phyloP scores from a whole-genome alignment of 2,888 invertebrate genomes.

The Limnephilus marmoratus region DNA sequence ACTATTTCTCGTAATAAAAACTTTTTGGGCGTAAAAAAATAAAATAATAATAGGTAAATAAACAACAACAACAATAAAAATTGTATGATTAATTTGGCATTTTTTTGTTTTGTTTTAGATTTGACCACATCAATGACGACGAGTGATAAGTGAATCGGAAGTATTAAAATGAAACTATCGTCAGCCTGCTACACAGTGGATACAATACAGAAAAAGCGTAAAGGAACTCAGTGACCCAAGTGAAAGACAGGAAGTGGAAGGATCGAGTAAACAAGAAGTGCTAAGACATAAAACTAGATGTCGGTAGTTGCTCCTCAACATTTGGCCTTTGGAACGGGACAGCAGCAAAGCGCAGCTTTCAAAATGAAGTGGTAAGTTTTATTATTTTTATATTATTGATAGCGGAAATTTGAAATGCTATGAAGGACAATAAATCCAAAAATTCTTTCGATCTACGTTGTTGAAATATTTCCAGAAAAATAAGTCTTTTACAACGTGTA shows the following conservation, averaged over 20 bases:
- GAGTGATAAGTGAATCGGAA: slow-evolving; percentile 6
- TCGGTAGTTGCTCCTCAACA: slow-evolving; percentile 61
- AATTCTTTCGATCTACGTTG: too few species aligned
- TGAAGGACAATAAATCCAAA: too few species aligned
- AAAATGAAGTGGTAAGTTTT: slow-evolving; percentile 64
- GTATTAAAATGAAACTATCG: slow-evolving; percentile 23
- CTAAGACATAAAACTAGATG: slow-evolving; percentile 44
- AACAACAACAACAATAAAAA: background rate
- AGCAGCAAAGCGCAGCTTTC: slow-evolving; percentile 55
- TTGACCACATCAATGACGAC: background rate
- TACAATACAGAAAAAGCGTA: slow-evolving; percentile 40
- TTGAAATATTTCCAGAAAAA: too few species aligned
- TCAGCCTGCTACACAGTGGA: slow-evolving; percentile 14
- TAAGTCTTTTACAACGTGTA: too few species aligned
- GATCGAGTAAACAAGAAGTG: background rate
- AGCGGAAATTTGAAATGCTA: too few species aligned
- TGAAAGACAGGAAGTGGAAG: background rate
- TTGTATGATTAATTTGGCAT: background rate
- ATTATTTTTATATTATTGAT: background rate
- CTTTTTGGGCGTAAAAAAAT: background rate
- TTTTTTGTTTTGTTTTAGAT: background rate
- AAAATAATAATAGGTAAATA: too few species aligned
- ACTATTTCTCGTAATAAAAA: too few species aligned
- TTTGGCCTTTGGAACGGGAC: slow-evolving; percentile 52
- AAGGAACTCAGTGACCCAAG: slow-evolving; percentile 39